Evolutionary conservation across 2,888 invertebrate genomes (phyloP), one percentile per base, ranked within the genome.

Genomic region (Eupithecia pulchellata): DNA sequence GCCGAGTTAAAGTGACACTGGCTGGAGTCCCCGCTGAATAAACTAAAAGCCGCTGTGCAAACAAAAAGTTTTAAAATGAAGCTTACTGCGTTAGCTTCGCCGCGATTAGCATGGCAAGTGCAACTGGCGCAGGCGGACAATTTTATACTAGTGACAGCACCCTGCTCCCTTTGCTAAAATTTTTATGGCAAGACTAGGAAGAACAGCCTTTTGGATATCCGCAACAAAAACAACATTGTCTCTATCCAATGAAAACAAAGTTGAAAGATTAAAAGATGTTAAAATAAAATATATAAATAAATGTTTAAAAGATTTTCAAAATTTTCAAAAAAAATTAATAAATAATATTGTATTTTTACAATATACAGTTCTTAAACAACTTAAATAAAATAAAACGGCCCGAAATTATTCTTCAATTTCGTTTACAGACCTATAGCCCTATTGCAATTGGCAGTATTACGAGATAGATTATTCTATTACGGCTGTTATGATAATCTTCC

Each of bases 91-190:
- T 86, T 86, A 85, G 85, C 85, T 84, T 77, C 81, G 82, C 83
- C 81, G 80, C 88, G 91, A 92, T 92, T 91, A 91, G 88, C 87
- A 84, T 89, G 82, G 83, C 86, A 89, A 91, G 89, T 91, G 86
- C 82, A 81, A 81, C 78, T 79, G 83, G 84, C 83, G 81, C 78
- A 78, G 83, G 84, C 83, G 80, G 85, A 86, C 85, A 79, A 77
- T 83, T 89, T 92, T 90, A 64, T 42, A 67, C 66, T 63, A 63
- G 61, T 57, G 25, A 25, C 9, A 20, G 71, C 63, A 27, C 52
- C 11, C 63, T 61, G 64, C 17, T 63, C 58, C 27, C 42, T 29
- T 62, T 62, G 42, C 9, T 17, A 55, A n/a, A 32, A 25, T 17
- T 42, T 66, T 1, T 25, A 25, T 25, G 25, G 25, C 52, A 8